These are phyloP conservation scores for Phorcus lineatus DNA, from an alignment of 2,888 invertebrate genomes.

Conservation along the genomic window DNA sequence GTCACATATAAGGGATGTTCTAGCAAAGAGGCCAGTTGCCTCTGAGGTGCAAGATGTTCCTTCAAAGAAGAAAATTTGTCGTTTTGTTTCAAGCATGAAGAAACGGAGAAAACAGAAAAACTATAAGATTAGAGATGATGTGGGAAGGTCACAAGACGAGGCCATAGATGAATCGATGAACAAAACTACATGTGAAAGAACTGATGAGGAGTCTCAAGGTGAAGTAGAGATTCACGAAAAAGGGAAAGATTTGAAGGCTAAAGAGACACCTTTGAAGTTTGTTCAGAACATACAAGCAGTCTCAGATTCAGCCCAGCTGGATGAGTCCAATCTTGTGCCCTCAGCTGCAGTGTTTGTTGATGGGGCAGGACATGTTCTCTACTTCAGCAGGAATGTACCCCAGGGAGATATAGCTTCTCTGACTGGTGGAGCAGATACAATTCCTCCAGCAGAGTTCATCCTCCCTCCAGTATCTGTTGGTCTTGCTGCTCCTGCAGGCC, in stretches of 20 bases:
- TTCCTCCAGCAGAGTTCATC: not conserved
- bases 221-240: not conserved
- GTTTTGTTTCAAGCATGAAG: slow-evolving; percentile 56
- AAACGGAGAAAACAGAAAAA: slow-evolving; percentile 40
- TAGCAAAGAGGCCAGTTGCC: slow-evolving; percentile 35
- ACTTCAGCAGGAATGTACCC: not conserved
- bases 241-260: not conserved
- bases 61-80: slow-evolving; percentile 52
- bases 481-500: not conserved
- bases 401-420: not conserved
- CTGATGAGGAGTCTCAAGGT: not conserved
- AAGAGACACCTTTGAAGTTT: no score
- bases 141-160: not conserved
- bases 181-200: not conserved
- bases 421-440: not conserved
- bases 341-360: not conserved
- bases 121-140: not conserved
- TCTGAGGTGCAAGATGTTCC: slow-evolving; percentile 33
- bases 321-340: not conserved
- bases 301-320: not conserved
- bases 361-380: not conserved
- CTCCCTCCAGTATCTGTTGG: not conserved
- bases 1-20: slow-evolving; percentile 43
- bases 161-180: not conserved
- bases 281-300: not conserved